These are phyloP conservation scores for Chiroxiphia lanceolata DNA, from an alignment of 2,797 vertebrate genomes.

Conservation along the genomic window DNA sequence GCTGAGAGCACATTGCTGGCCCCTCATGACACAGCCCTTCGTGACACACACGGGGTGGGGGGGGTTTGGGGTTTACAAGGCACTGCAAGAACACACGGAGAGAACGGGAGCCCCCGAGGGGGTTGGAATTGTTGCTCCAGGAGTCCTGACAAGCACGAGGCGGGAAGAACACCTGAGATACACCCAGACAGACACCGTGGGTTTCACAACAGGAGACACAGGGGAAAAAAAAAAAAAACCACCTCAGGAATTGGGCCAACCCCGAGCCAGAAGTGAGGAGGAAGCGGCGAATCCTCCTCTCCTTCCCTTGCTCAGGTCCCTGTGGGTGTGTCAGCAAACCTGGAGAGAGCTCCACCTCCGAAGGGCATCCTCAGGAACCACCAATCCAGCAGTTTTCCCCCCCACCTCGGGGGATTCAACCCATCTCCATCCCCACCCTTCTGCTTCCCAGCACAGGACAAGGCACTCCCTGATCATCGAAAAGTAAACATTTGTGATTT, in stretches of 20 bases:
- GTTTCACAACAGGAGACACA: not conserved
- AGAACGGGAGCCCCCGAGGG: not conserved
- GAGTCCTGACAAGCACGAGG: not conserved
- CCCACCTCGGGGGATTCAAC: not conserved
- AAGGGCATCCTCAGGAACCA: not conserved
- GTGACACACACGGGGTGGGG: not conserved
- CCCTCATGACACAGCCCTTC: not conserved
- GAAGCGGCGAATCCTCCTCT: fast-evolving
- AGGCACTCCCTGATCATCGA: conserved; percentile 57
- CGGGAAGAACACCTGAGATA: not conserved
- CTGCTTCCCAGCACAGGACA: not conserved
- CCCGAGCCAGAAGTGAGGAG: fast-evolving
- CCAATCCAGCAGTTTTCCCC: not conserved
- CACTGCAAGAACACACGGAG: conserved; percentile 50
- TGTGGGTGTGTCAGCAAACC: not conserved
- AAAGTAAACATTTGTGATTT: not conserved
- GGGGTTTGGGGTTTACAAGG: conserved; percentile 50
- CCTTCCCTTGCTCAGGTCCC: not conserved
- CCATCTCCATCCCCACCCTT: not conserved
- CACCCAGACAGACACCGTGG: fast-evolving
- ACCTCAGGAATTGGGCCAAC: fast-evolving
- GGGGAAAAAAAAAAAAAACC: not conserved
- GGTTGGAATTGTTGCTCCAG: not conserved
- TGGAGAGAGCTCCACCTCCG: not conserved
- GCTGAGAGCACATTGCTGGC: not conserved